These are phyloP conservation scores for Trematomus bernacchii DNA, from an alignment of 2,797 vertebrate species.

Conservation along the genomic window DNA sequence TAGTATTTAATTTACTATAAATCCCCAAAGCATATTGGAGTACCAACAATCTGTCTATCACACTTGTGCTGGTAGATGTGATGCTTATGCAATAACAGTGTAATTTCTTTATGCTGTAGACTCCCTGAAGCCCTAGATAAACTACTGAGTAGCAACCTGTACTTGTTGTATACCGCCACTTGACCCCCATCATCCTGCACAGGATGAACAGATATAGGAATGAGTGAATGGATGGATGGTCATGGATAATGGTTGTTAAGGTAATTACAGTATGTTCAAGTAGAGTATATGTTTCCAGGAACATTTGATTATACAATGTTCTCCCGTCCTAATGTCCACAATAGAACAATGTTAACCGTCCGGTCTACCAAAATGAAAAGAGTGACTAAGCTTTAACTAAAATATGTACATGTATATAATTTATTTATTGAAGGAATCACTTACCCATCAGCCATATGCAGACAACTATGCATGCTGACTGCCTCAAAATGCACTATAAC, in stretches of 20 bases:
- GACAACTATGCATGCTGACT: neutral
- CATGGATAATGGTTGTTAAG: neutral
- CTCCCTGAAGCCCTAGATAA: neutral
- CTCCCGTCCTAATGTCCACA: neutral
- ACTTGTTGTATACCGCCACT: neutral
- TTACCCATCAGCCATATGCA: neutral
- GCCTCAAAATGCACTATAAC: neutral
- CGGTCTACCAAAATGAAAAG: too few relatives aligned
- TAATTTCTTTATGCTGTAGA: neutral
- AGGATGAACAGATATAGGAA: neutral
- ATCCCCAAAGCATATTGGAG: neutral
- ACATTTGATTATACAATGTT: neutral
- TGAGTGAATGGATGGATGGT: neutral
- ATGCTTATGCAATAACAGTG: neutral
- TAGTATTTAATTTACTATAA: neutral
- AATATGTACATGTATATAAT: neutral
- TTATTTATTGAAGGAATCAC: neutral
- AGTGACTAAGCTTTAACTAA: neutral
- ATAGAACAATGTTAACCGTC: neutral
- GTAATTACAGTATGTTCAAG: neutral
- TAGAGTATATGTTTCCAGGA: neutral
- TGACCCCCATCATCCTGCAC: neutral
- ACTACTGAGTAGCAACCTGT: neutral
- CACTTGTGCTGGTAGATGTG: neutral
- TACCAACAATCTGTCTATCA: neutral